Base-by-base conservation (phyloP, 2,113 vertebrate genomes). In the Sciurus niger region DNA sequence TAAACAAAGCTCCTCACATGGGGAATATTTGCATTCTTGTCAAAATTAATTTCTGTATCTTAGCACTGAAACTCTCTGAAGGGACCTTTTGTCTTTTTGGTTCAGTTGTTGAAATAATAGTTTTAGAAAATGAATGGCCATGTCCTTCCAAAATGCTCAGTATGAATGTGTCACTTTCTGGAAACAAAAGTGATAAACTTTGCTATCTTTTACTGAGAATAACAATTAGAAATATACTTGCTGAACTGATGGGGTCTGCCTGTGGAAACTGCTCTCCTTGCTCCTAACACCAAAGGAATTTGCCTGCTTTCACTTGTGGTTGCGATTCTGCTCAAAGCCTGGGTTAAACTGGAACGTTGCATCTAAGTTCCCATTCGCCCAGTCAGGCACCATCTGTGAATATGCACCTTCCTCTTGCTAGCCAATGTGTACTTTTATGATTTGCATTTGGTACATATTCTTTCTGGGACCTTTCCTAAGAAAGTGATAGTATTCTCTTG, bases 51-150 rank as follows among this genome's bases (percentile, higher is more conserved):
- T 78, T 74, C 4, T 55, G 37, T 18, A 65, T 80, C 46, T 87
- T 63, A 86, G 55, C 24, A 12, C 10, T 90, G 74, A 92, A 79
- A 84, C 46, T 51, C 95, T 95, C 60, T 88, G 43, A 90, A 43
- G 53, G 20, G 2, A 32, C 24, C 22, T 58, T 48, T 93, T 43
- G 24, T 96, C 85, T 16, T 84, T 67, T 86, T 46, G 24, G 63
- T 84, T 85, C n/a, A 48, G 11, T 89, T 84, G 12, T 73, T 97
- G 65, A 94, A 95, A 67, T 46, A 86, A 67, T n/a, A 78, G 55
- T 60, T 91, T 96, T 8, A 13, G 53, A 60, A 94, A 65, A 77
- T n/a, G 65, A 87, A 94, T 93, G 40, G 10, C 55, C 34, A 25
- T 48, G 22, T 80, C 40, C 2, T 28, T 93, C 90, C 74, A 32